Evolutionary conservation across 2,113 vertebrate species (phyloP).

Genomic region (Caretta caretta): DNA sequence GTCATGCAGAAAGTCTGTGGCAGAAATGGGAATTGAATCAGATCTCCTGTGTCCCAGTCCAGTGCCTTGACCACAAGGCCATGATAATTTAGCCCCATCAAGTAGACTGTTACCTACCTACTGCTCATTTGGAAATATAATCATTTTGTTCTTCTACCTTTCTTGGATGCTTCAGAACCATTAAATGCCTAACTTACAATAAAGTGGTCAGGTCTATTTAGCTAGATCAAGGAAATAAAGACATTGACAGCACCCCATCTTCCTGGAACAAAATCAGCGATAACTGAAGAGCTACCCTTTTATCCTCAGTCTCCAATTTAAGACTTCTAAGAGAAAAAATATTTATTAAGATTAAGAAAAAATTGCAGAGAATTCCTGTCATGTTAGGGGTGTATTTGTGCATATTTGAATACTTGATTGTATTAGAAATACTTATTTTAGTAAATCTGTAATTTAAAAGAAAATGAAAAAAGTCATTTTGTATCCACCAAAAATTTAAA

Average conservation of each 20-base stretch:
- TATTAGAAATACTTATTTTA: not conserved
- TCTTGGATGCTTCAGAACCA: not conserved
- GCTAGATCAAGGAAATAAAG: not conserved
- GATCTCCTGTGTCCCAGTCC: too few relatives aligned
- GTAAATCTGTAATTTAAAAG: constrained; percentile 12
- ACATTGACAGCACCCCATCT: not conserved
- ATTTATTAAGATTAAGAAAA: not conserved
- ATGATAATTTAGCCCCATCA: not conserved
- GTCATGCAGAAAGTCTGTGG: not conserved
- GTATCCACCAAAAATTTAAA: not conserved
- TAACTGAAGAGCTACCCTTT: not conserved
- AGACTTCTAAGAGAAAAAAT: not conserved
- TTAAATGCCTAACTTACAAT: not conserved
- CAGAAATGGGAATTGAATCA: not conserved
- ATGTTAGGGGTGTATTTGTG: not conserved
- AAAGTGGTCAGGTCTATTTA: not conserved
- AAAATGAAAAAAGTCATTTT: not conserved
- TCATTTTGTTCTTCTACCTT: not conserved
- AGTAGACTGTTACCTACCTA: not conserved
- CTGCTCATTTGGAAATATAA: not conserved
- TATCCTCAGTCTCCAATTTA: not conserved
- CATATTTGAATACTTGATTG: constrained; percentile 32
- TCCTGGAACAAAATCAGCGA: not conserved
- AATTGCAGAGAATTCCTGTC: not conserved
- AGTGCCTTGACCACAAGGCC: not conserved